These are phyloP conservation scores for Diuraphis noxia DNA, from an alignment of 1,140 invertebrate genomes.

Conservation along the genomic window DNA sequence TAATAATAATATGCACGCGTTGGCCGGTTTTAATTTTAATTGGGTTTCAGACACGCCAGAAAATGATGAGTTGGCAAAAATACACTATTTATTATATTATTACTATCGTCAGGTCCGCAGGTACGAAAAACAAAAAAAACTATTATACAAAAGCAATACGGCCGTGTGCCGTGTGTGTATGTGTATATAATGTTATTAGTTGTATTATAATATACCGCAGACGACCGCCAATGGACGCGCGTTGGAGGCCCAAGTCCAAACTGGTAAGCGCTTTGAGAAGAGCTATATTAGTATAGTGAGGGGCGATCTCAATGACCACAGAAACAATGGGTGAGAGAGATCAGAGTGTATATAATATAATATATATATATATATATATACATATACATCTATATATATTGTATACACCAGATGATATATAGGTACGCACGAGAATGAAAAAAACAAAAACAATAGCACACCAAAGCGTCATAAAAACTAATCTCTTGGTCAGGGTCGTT, in stretches of 20 bases:
- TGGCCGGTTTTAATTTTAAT: not conserved
- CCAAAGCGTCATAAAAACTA: conserved; percentile 9
- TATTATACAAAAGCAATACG: not conserved
- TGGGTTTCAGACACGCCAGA: conserved; percentile 21
- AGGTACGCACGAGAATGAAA: not conserved
- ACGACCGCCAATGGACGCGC: not conserved
- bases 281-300: conserved; percentile 13
- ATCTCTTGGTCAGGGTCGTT: conserved; percentile 50
- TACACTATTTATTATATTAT: not conserved
- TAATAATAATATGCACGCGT: not conserved
- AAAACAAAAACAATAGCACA: conserved; percentile 41
- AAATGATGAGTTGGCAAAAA: conserved; percentile 25
- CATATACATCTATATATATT: not conserved
- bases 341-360: not conserved
- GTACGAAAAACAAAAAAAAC: conserved; percentile 31
- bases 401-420: not conserved
- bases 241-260: conserved; percentile 21
- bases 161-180: not conserved
- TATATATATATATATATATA: not conserved
- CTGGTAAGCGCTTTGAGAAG: not conserved
- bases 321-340: conserved; percentile 25
- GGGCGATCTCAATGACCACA: conserved; percentile 45
- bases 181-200: not conserved
- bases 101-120: not conserved
- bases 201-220: not conserved